phyloP scores from a whole-genome alignment of 2,113 vertebrate genomes.

The Pachyramphus minor region DNA sequence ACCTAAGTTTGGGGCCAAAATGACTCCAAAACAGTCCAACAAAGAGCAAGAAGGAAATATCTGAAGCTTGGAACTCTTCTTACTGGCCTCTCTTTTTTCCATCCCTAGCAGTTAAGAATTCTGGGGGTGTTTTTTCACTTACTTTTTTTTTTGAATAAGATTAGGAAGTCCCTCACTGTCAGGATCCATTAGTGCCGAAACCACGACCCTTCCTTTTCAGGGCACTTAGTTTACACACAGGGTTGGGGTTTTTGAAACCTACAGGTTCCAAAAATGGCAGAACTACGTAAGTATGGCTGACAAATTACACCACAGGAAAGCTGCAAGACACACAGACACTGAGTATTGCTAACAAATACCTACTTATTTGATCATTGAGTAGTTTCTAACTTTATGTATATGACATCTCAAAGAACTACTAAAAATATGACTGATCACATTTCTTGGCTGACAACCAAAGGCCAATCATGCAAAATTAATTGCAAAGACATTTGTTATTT shows the following conservation, averaged over 20 bases:
- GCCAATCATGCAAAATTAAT: constrained; percentile 46
- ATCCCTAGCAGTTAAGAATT: background rate
- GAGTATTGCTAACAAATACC: background rate
- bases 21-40: background rate
- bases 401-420: constrained; percentile 12
- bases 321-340: background rate
- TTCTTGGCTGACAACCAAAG: constrained; percentile 19
- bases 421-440: constrained; percentile 55
- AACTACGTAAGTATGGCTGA: background rate
- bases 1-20: background rate
- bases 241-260: background rate
- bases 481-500: constrained; percentile 36
- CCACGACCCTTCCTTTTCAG: background rate
- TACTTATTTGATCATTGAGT: background rate
- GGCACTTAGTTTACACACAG: background rate
- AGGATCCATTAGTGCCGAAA: background rate
- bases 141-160: background rate
- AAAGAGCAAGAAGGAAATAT: background rate
- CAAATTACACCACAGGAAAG: background rate
- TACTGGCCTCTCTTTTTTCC: background rate
- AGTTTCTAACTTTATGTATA: background rate
- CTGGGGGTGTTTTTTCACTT: rapidly evolving
- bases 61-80: background rate
- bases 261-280: background rate
- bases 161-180: background rate